A percentile compares a stretch with the other conserved stretches of the same genome.
Conservation (phyloP, 1,140 invertebrate species). For the Drosophila melanogaster region DNA sequence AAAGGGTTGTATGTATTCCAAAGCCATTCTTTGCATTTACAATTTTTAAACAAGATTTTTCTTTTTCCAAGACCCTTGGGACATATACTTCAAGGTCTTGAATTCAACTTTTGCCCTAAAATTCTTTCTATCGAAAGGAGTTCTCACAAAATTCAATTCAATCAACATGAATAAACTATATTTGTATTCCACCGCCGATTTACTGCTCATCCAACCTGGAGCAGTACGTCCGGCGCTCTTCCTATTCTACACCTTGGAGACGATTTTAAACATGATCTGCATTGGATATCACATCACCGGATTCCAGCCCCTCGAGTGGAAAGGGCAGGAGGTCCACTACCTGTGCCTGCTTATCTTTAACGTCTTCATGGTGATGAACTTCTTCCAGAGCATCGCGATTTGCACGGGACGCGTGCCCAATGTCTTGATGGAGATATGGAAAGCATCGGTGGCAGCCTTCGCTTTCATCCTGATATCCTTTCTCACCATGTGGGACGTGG, state of each 20-base stretch:
- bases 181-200: not conserved
- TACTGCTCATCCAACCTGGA: not conserved
- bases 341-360: slow-evolving; percentile 21
- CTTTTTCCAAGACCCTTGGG: too few species aligned
- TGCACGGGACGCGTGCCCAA: slow-evolving; percentile 34
- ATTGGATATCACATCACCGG: slow-evolving; percentile 32
- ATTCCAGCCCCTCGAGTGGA: slow-evolving; percentile 3
- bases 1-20: too few species aligned
- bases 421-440: slow-evolving; percentile 14
- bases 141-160: not conserved
- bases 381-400: slow-evolving; percentile 42
- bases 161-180: not conserved
- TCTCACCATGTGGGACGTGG: slow-evolving; percentile 40
- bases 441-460: slow-evolving; percentile 3
- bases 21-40: too few species aligned
- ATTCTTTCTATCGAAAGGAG: not conserved
- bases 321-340: slow-evolving; percentile 7
- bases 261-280: slow-evolving; percentile 32
- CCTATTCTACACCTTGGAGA: slow-evolving; percentile 37
- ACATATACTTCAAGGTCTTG: too few species aligned
- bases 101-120: not conserved
- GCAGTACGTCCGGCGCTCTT: slow-evolving; percentile 33
- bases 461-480: slow-evolving; percentile 29
- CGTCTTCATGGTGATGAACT: slow-evolving; percentile 31
- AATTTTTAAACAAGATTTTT: too few species aligned